Conservation (phyloP, 2,113 vertebrate species). For the Sorex fumeus region DNA sequence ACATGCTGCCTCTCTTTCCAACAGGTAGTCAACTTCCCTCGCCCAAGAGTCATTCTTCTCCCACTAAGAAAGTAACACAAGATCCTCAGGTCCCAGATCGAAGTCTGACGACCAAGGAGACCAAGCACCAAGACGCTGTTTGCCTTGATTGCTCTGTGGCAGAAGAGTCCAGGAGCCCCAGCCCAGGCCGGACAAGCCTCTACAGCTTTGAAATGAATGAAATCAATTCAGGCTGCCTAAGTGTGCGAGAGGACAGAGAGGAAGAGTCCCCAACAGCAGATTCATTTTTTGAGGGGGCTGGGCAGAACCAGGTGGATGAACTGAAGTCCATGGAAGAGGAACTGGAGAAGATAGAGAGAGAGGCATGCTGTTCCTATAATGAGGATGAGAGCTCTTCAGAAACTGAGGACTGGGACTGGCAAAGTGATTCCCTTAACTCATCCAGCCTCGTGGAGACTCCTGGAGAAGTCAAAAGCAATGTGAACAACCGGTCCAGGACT, state of each 20-base stretch:
- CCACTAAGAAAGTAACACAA: constrained; percentile 9
- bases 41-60: not conserved
- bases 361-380: not conserved
- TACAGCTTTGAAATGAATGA: constrained; percentile 89
- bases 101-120: not conserved
- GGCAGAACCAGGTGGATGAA: constrained; percentile 47
- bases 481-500: constrained; percentile 1
- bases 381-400: constrained; percentile 69
- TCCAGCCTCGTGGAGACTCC: not conserved
- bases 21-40: constrained; percentile 73
- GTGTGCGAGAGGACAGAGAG: constrained; percentile 32
- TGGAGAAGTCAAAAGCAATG: constrained; percentile 23
- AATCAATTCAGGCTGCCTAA: constrained; percentile 82
- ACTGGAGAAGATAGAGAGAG: constrained; percentile 73
- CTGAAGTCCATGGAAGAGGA: constrained; percentile 66
- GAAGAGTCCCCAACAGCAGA: constrained; percentile 22
- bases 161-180: constrained; percentile 47
- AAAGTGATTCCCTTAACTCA: constrained; percentile 18
- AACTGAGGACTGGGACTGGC: constrained; percentile 59
- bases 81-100: constrained; percentile 5
- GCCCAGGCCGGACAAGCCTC: constrained; percentile 81
- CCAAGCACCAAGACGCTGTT: not conserved
- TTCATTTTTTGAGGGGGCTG: constrained; percentile 6
- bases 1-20: constrained; percentile 43
- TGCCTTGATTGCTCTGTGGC: not conserved